These are phyloP conservation scores for Salvelinus sp. DNA, from an alignment of 2,113 vertebrate species.

Conservation along the genomic window DNA sequence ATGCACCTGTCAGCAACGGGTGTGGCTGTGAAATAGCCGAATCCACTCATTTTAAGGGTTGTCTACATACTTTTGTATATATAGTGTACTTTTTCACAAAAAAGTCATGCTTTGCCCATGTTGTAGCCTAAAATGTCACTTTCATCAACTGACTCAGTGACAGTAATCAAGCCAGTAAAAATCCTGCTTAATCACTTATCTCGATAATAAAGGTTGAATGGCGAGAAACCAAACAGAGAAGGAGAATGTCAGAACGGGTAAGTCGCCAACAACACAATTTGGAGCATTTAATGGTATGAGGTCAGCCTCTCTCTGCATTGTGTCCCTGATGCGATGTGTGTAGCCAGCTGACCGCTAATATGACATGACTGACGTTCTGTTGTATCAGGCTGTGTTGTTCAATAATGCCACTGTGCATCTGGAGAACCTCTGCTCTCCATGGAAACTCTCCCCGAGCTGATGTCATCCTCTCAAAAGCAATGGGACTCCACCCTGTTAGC, in stretches of 20 bases:
- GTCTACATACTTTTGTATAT: too few relatives aligned
- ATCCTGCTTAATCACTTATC: not conserved
- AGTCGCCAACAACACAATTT: not conserved
- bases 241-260: not conserved
- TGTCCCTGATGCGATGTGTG: conserved; percentile 15
- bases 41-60: too few relatives aligned
- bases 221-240: not conserved
- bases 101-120: not conserved
- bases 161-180: not conserved
- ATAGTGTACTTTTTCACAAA: too few relatives aligned
- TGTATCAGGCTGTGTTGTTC: conserved; percentile 32
- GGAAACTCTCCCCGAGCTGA: conserved; percentile 64
- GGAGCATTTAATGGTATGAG: not conserved
- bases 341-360: conserved; percentile 40
- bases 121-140: not conserved
- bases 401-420: conserved; percentile 60
- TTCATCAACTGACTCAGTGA: not conserved
- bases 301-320: not conserved
- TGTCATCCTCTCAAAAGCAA: conserved; percentile 54
- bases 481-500: conserved; percentile 53
- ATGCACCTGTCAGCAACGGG: too few relatives aligned
- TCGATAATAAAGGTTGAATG: too few relatives aligned
- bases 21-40: too few relatives aligned
- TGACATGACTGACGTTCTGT: conserved; percentile 29
- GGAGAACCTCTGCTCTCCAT: conserved; percentile 48